phyloP scores from a whole-genome alignment of 2,888 invertebrate species.

The Graphium colonna region DNA sequence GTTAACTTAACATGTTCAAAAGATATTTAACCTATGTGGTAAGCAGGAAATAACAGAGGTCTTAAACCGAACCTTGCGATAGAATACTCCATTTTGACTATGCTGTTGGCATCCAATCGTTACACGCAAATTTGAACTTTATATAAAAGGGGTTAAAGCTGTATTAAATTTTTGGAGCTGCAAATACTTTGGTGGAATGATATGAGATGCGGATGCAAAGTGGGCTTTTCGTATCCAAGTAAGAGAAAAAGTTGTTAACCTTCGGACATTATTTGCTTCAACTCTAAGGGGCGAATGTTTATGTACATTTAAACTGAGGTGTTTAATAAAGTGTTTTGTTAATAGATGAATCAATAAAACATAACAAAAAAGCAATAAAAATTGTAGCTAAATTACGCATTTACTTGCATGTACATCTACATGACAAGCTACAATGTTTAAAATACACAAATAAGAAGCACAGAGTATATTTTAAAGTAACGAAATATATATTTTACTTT shows the following conservation, averaged over 20 bases:
- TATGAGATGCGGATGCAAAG: conserved; percentile 60
- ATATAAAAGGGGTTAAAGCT: conserved; percentile 32
- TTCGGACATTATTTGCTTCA: conserved; percentile 50
- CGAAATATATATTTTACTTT: too few species aligned
- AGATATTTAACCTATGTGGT: conserved; percentile 35
- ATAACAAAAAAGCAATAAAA: too few species aligned
- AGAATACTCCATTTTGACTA: conserved; percentile 31
- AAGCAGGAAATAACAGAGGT: conserved; percentile 43
- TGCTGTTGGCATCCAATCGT: background rate
- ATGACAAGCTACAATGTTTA: too few species aligned
- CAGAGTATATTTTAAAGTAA: too few species aligned
- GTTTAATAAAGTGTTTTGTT: conserved; percentile 25
- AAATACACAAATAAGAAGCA: too few species aligned
- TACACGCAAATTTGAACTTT: conserved; percentile 33
- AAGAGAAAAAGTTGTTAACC: conserved; percentile 61
- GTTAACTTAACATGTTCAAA: conserved; percentile 25
- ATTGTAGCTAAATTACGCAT: too few species aligned
- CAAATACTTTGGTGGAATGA: conserved; percentile 37
- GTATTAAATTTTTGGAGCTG: conserved; percentile 24
- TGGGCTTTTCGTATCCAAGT: conserved; percentile 57
- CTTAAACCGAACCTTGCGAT: conserved; percentile 44
- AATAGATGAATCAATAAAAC: too few species aligned
- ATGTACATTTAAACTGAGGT: too few species aligned
- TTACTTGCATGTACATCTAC: too few species aligned
- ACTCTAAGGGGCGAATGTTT: conserved; percentile 27